These are phyloP conservation scores for Synergus gifuensis DNA, from an alignment of 2,888 invertebrate genomes.

Conservation along the genomic window DNA sequence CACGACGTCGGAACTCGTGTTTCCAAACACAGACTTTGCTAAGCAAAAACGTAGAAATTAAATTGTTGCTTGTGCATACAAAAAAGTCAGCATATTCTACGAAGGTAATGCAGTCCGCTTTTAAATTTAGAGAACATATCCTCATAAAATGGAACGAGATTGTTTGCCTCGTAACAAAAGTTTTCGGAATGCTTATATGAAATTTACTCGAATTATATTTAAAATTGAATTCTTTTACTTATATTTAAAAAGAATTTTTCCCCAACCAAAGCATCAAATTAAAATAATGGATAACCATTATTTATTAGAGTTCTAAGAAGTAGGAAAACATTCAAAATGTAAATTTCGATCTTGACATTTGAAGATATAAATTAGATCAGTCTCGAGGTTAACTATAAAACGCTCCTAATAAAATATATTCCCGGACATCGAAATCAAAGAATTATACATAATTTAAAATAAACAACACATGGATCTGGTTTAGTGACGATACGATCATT, in stretches of 20 bases:
- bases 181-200: too few species aligned
- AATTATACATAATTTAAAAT: not conserved
- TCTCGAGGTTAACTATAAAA: not conserved
- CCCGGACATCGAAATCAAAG: not conserved
- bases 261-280: too few species aligned
- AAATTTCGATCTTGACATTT: not conserved
- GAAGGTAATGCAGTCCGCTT: slow-evolving; percentile 15
- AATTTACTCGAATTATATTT: too few species aligned
- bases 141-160: not conserved
- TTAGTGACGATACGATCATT: not conserved
- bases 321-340: not conserved
- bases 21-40: slow-evolving; percentile 15
- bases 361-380: not conserved
- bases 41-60: slow-evolving; percentile 35
- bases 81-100: slow-evolving; percentile 19
- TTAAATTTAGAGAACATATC: slow-evolving; percentile 17
- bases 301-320: not conserved
- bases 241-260: too few species aligned
- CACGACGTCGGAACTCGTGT: slow-evolving; percentile 27
- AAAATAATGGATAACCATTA: not conserved
- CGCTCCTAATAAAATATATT: not conserved
- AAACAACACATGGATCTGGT: not conserved
- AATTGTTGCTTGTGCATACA: slow-evolving; percentile 34
- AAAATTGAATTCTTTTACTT: too few species aligned
- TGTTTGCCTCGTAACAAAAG: not conserved